phyloP scores from a whole-genome alignment of 2,113 vertebrate genomes.

The Semicossyphus pulcher region DNA sequence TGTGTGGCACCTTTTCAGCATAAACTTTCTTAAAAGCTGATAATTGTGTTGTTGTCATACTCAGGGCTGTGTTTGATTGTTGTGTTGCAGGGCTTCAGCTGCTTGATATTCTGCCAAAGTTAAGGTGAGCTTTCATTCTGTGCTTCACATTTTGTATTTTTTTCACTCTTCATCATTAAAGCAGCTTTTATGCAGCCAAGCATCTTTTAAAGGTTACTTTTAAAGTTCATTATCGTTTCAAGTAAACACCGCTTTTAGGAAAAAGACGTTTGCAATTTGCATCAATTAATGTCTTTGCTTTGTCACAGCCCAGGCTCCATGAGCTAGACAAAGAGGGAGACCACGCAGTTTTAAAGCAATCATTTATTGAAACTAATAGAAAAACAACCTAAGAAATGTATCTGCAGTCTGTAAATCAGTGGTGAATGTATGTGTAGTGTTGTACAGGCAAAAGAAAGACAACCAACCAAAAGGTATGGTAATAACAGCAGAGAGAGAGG shows the following conservation, averaged over 20 bases:
- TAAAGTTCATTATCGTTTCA: neutral
- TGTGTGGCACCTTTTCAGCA: neutral
- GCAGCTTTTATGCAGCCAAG: neutral
- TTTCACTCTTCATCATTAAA: neutral
- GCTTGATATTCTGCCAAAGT: slow-evolving; percentile 90
- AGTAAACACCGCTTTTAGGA: slow-evolving; percentile 6
- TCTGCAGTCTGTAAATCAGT: too few relatives aligned
- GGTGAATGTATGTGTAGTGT: too few relatives aligned
- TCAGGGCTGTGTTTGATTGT: slow-evolving; percentile 26
- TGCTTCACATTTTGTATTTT: slow-evolving; percentile 15
- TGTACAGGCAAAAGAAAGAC: too few relatives aligned
- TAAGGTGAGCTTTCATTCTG: slow-evolving; percentile 86
- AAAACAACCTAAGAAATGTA: too few relatives aligned
- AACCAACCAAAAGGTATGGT: too few relatives aligned
- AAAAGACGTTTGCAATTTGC: neutral
- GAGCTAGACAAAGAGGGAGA: too few relatives aligned
- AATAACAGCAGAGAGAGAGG: too few relatives aligned
- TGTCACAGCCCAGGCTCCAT: too few relatives aligned
- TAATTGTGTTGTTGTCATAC: neutral
- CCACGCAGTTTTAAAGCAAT: too few relatives aligned
- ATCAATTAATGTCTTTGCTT: slow-evolving; percentile 13
- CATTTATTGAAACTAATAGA: too few relatives aligned
- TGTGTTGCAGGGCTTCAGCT: slow-evolving; percentile 90
- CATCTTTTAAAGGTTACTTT: neutral
- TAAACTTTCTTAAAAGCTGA: neutral